phyloP scores from a whole-genome alignment of 2,797 vertebrate genomes.

The Melanotaenia pygmaea region DNA sequence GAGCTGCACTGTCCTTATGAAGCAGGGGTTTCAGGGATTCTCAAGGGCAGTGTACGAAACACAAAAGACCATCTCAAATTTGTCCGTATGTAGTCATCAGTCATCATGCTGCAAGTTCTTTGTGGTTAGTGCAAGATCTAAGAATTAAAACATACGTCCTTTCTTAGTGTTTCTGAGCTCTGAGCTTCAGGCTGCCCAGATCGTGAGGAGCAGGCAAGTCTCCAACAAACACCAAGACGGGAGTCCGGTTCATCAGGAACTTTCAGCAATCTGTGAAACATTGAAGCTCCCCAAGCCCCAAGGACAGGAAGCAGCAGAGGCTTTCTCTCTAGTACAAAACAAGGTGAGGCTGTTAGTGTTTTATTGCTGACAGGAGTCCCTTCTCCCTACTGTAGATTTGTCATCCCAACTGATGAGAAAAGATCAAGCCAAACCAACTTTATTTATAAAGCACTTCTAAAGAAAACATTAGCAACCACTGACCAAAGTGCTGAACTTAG shows the following conservation, averaged over 20 bases:
- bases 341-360: slow-evolving; percentile 60
- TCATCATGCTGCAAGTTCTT: not conserved
- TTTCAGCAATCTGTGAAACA: slow-evolving; percentile 83
- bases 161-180: slow-evolving; percentile 92
- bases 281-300: slow-evolving; percentile 82
- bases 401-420: not conserved
- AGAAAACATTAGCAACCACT: too few relatives aligned
- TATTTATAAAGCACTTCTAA: too few relatives aligned
- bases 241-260: slow-evolving; percentile 79
- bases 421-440: too few relatives aligned
- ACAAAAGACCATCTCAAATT: slow-evolving; percentile 88
- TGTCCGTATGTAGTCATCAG: slow-evolving; percentile 82
- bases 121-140: not conserved
- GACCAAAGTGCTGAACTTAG: too few relatives aligned
- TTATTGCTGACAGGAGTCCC: not conserved
- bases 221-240: slow-evolving; percentile 66
- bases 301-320: slow-evolving; percentile 68
- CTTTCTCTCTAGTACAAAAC: slow-evolving; percentile 84
- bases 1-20: slow-evolving; percentile 90
- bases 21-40: slow-evolving; percentile 83
- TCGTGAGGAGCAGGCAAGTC: slow-evolving; percentile 79
- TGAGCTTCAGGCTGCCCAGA: slow-evolving; percentile 93
- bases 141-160: not conserved
- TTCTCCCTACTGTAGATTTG: not conserved
- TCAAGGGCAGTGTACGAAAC: slow-evolving; percentile 81